Percentiles rank a stretch among this genome's conserved stretches.
Evolutionary conservation across 2,888 invertebrate species (phyloP).

Genomic region (Mayetiola destructor): DNA sequence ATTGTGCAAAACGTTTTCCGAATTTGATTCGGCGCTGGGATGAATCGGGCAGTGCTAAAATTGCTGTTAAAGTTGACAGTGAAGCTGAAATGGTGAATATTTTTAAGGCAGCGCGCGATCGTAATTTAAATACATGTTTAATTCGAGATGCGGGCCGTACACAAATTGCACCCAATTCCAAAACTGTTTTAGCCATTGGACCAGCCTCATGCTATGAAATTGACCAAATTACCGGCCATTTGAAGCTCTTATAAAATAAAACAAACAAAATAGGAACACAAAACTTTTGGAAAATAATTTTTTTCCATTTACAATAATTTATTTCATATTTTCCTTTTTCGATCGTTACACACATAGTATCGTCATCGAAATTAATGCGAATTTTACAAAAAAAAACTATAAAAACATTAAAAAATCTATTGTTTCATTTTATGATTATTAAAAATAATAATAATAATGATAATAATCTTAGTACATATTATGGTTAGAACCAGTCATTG

Average conservation of each 20-base stretch:
- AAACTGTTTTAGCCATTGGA: slow-evolving; percentile 86
- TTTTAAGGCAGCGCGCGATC: slow-evolving; percentile 49
- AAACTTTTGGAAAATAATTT: not conserved
- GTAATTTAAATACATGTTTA: slow-evolving; percentile 55
- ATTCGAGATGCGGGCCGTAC: slow-evolving; percentile 88
- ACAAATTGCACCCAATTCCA: slow-evolving; percentile 76
- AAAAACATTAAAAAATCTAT: no score
- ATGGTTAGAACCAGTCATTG: slow-evolving; percentile 25
- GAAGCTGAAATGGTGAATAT: slow-evolving; percentile 58
- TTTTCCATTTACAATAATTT: not conserved
- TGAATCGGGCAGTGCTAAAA: slow-evolving; percentile 68
- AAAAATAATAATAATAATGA: not conserved
- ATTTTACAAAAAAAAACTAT: no score
- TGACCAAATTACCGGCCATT: slow-evolving; percentile 72
- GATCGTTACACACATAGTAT: no score
- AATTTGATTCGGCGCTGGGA: slow-evolving; percentile 44
- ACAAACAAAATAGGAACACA: not conserved
- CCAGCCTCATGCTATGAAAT: slow-evolving; percentile 66
- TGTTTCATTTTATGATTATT: no score
- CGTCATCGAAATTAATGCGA: no score
- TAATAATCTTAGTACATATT: no score
- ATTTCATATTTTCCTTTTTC: no score
- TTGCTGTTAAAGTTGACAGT: slow-evolving; percentile 67
- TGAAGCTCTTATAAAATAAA: slow-evolving; percentile 64
- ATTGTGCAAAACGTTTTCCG: slow-evolving; percentile 46